Evolutionary conservation across 2,888 invertebrate species (phyloP).

Genomic region (Melieria crassipennis): DNA sequence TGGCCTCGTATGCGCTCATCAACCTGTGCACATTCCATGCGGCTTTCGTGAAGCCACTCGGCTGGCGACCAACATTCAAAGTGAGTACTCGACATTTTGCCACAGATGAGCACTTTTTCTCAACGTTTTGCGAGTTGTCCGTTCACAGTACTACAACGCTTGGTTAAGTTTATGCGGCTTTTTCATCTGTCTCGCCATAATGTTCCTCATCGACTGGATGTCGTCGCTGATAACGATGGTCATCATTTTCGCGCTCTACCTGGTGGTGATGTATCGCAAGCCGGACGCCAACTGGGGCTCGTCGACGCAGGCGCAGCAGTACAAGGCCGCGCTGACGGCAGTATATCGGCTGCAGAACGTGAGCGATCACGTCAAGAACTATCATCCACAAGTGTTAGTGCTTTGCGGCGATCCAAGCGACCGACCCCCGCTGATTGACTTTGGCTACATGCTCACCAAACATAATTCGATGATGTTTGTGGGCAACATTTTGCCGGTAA

Average conservation of each 20-base stretch:
- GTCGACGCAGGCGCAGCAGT: constrained; percentile 95
- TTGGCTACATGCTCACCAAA: constrained; percentile 91
- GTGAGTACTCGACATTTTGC: constrained; percentile 66
- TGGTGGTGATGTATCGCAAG: constrained; percentile 92
- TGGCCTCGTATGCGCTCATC: constrained; percentile 92
- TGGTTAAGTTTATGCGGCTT: constrained; percentile 90
- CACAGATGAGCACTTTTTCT: not conserved
- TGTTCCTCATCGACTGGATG: constrained; percentile 94
- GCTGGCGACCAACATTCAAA: constrained; percentile 90
- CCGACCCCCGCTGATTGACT: constrained; percentile 89
- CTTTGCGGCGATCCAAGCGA: constrained; percentile 84
- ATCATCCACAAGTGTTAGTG: constrained; percentile 89
- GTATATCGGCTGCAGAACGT: constrained; percentile 84
- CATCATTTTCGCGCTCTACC: constrained; percentile 87
- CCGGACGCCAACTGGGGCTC: constrained; percentile 99
- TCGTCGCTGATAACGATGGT: constrained; percentile 92
- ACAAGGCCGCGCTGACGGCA: constrained; percentile 88
- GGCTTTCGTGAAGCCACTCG: constrained; percentile 84
- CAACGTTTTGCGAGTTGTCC: not conserved
- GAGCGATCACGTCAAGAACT: constrained; percentile 97
- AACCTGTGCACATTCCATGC: constrained; percentile 97
- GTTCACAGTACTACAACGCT: constrained; percentile 85
- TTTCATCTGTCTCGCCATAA: constrained; percentile 84
- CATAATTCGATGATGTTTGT: constrained; percentile 89
- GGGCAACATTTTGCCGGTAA: constrained; percentile 85